A percentile compares a stretch with the other conserved stretches of the same genome.
Evolutionary conservation across 2,888 invertebrate genomes (phyloP).

Genomic region (Caenorhabditis zanzibari): DNA sequence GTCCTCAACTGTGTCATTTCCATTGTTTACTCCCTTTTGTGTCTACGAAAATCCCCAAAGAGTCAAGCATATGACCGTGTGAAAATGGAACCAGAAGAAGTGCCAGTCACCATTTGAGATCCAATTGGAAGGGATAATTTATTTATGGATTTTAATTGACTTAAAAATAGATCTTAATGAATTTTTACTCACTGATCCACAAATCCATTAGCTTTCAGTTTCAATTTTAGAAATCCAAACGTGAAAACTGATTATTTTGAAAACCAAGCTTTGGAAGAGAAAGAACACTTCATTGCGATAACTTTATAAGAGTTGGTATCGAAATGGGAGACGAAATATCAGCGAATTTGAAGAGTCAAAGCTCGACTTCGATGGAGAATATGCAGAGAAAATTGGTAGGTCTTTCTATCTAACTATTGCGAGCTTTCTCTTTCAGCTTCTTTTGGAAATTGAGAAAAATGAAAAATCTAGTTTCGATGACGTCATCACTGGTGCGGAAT

Average conservation of each 20-base stretch:
- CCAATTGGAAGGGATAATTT: background rate
- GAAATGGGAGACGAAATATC: conserved; percentile 55
- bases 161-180: no score
- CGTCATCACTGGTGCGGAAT: conserved; percentile 40
- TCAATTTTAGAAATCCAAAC: background rate
- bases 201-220: background rate
- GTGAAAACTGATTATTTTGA: background rate
- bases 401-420: background rate
- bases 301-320: conserved; percentile 30
- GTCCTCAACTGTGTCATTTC: conserved; percentile 53
- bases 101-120: conserved; percentile 46
- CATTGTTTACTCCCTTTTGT: conserved; percentile 40
- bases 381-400: conserved; percentile 50
- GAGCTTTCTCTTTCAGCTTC: conserved; percentile 26
- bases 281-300: conserved; percentile 10
- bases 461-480: conserved; percentile 62
- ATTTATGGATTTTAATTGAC: background rate
- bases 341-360: conserved; percentile 28
- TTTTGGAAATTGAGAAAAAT: conserved; percentile 52
- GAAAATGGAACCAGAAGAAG: conserved; percentile 44
- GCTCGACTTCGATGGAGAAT: conserved; percentile 48
- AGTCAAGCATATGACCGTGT: conserved; percentile 42
- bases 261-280: background rate
- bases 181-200: no score
- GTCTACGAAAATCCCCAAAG: conserved; percentile 44